Base-by-base conservation (phyloP, 2,113 vertebrate genomes). In the Calidris pygmaea region DNA sequence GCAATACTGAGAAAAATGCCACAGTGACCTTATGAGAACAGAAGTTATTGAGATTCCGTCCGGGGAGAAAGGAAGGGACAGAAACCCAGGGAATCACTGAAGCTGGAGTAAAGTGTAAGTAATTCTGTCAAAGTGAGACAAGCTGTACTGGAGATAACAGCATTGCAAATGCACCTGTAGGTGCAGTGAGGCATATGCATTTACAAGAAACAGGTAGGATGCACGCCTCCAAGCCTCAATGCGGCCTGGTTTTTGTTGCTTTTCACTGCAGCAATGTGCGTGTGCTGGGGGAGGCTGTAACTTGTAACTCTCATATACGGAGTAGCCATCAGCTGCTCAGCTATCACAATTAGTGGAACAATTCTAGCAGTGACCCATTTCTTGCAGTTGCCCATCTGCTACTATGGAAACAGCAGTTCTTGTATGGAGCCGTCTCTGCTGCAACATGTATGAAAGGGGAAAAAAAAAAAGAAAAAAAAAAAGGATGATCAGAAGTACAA, bases 381-480 rank as follows among this genome's bases (percentile, higher is more conserved):
- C 94, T 96, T 89, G 89, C 83, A 75, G 94, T 88, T 93, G 94
- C 95, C 97, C 95, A 97, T 97, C 96, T 96, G 97, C 97, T 97
- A 86, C 96, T 97, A 97, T 96, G 96, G 95, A 97, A 97, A 97
- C 97, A 87, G 82, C 91, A 96, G 66, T 86, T 92, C 79, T 56
- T 91, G 56, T 72, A 32, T 22, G 56, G 91, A 94, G 74, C 74
- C 1, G 22, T 60, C 84, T 91, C 91, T 87, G 71, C 84, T 85
- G 91, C 91, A 85, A 78, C 62, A 30, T 55, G 77, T 70, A 84
- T 30, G 62, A 75, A 84, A 85, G 58, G 71, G n/a, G 39, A n/a
- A 37, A 45, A 86, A 55, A 62, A 21, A 37, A 21, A 35, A 24
- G 60, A 26, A 2, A 27, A 32, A 50, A n/a, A 29, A 79, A 59